Evolutionary conservation across 1,140 invertebrate species (phyloP), one percentile per base, ranked within the genome.

Genomic region (Drosophila murphyi): DNA sequence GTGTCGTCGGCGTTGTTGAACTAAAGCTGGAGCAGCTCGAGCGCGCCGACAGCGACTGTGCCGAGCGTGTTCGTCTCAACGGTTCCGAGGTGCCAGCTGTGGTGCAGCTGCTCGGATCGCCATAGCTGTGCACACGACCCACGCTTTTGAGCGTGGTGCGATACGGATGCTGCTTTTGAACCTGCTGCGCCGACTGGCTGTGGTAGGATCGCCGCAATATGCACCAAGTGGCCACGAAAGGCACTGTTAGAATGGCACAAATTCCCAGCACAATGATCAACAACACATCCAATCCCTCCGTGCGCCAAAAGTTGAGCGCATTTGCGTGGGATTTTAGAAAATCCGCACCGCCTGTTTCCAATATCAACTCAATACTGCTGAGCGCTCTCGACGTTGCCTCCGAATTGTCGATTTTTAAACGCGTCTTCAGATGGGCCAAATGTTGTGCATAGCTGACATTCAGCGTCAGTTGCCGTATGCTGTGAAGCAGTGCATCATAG

Each of bases 301-400:
- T 63, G 31, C 93, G 87, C 79, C 91, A 93, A 79, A 93, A 94
- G 52, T 90, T 82, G 0, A 94, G 74, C 3, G 92, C 71, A 31
- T 91, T 78, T 2, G 93, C 91, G 8, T 92, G 78, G 0, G 93
- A 92, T 43, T 91, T 89, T 0, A 94, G 80, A 65, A 93, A 92
- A 34, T 88, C 77, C 0, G 93, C 93, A 12, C 94, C 94, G 10
- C 93, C 91, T 4, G 93, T 90, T 7, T 93, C 75, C 31, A 94
- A 82, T 65, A 95, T 92, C 55, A 94, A 94, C 61, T 95, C 94
- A 10, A 94, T 92, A 93, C 94, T 95, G 56, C 92, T 94, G 31
- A 93, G 68, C 0, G 94, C 94, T 0, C 82, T 93, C 6, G 94
- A 87, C 4, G 71, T 52, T 1, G 78, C 65, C 7, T 45, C 39